A percentile compares a stretch with the other conserved stretches of the same genome.
Conservation (phyloP, 2,888 invertebrate genomes). For the Aspidiotus rigidus region DNA sequence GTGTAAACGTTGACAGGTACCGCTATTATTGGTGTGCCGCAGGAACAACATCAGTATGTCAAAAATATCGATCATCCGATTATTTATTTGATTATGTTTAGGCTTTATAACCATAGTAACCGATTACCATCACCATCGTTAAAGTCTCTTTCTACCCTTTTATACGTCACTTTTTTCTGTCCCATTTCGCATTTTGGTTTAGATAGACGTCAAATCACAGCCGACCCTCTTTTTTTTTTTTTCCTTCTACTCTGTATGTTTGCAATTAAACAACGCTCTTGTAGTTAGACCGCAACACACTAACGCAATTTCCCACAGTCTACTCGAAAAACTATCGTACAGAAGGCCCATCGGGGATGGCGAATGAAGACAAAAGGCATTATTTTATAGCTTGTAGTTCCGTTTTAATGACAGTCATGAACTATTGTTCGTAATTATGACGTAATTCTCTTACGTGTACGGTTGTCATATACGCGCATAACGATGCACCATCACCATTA, state of each 20-base stretch:
- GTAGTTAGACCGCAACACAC: too few species aligned
- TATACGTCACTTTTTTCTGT: neutral
- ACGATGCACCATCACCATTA: too few species aligned
- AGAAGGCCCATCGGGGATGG: too few species aligned
- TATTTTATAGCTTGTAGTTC: too few species aligned
- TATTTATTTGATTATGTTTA: conserved; percentile 23
- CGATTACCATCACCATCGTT: conserved; percentile 8
- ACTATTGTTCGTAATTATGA: too few species aligned
- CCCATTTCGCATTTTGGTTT: neutral
- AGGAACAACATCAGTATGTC: conserved; percentile 6
- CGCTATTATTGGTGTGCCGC: conserved; percentile 4
- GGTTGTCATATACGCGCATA: too few species aligned
- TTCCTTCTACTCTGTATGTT: too few species aligned
- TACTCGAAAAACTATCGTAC: too few species aligned
- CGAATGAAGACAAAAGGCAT: too few species aligned
- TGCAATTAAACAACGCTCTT: neutral
- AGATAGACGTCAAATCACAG: neutral
- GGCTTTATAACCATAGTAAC: conserved; percentile 27
- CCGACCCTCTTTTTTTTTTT: neutral
- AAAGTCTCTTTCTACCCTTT: neutral
- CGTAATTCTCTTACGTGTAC: too few species aligned
- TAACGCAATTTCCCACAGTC: too few species aligned
- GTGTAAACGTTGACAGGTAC: conserved; percentile 17
- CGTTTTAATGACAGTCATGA: too few species aligned
- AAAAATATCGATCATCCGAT: conserved; percentile 22